Conservation (phyloP, 1,140 invertebrate species). For the Dysdera silvatica region DNA sequence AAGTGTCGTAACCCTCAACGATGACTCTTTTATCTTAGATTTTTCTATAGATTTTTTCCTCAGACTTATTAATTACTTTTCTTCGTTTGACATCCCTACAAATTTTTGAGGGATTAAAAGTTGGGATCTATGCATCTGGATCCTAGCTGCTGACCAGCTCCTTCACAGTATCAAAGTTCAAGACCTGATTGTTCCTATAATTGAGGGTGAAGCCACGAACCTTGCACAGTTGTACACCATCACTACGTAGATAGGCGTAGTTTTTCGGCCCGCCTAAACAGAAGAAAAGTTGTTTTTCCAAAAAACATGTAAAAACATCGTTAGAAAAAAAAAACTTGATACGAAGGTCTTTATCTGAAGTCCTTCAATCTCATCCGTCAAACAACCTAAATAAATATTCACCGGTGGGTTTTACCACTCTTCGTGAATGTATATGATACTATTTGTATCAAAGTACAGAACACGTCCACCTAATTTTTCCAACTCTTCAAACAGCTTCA, state of each 20-base stretch:
- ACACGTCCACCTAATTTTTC: no score
- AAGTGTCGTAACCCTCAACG: neutral
- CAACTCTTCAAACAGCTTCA: no score
- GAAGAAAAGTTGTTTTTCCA: neutral
- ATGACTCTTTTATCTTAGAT: neutral
- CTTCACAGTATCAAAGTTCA: neutral
- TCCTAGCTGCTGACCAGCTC: neutral
- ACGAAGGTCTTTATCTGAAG: no score
- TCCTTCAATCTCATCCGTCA: no score
- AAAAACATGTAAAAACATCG: no score
- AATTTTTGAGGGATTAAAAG: neutral
- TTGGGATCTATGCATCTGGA: neutral
- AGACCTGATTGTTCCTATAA: neutral
- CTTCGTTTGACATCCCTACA: neutral
- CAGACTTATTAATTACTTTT: neutral
- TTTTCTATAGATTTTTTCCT: neutral
- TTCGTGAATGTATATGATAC: no score
- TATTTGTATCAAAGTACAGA: no score
- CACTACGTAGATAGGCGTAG: neutral
- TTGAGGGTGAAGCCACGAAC: neutral
- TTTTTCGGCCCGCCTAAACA: neutral
- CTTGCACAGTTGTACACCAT: neutral
- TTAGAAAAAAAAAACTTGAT: no score
- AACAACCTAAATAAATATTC: no score
- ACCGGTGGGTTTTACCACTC: no score